Evolutionary conservation across 2,797 vertebrate species (phyloP).

Genomic region (Muscicapa comitata): DNA sequence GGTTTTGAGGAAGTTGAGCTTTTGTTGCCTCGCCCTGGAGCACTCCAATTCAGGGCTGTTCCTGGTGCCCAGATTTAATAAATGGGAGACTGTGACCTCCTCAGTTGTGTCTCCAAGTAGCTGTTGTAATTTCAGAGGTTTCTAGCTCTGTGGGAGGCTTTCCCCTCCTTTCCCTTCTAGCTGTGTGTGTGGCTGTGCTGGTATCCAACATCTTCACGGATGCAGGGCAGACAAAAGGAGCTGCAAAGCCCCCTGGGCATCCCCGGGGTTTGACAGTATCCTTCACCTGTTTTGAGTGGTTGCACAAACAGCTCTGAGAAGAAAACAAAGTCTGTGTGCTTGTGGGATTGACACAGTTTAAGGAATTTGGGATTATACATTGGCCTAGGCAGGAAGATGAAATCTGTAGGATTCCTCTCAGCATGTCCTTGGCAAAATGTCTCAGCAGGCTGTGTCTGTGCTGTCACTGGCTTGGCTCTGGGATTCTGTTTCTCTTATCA

Average conservation of each 20-base stretch:
- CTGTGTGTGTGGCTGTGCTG: neutral
- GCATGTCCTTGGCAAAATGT: fast-evolving
- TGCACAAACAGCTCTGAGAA: neutral
- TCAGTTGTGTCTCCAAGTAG: neutral
- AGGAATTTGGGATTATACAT: neutral
- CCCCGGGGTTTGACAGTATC: neutral
- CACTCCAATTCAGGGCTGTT: neutral
- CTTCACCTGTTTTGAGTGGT: neutral
- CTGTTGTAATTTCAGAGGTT: neutral
- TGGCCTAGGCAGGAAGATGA: neutral
- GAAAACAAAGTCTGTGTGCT: neutral
- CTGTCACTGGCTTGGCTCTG: neutral
- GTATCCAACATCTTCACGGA: fast-evolving
- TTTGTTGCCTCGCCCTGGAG: neutral
- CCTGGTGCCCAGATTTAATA: neutral
- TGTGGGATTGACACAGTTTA: neutral
- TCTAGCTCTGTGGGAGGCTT: neutral
- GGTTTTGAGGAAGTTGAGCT: neutral
- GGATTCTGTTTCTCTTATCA: fast-evolving
- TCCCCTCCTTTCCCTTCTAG: neutral
- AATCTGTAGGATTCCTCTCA: neutral
- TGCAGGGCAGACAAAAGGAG: neutral
- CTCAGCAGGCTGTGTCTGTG: neutral
- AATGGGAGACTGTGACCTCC: neutral
- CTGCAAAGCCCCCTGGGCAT: fast-evolving